Conservation (phyloP, 2,113 vertebrate species). For the Lagenorhynchus albirostris region DNA sequence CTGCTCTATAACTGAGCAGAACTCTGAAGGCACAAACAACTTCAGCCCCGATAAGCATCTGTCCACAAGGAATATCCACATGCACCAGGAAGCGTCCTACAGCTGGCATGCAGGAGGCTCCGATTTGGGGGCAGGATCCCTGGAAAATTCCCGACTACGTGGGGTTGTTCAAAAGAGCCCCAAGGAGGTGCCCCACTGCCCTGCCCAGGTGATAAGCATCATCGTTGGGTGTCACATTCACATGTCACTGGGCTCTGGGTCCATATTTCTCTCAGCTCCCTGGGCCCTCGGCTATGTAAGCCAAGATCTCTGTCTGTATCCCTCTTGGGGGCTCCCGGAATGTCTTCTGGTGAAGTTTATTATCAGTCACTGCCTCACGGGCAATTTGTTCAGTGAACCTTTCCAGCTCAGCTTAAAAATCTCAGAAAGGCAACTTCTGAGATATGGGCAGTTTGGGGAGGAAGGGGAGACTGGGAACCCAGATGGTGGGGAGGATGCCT, state of each 20-base stretch:
- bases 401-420: not conserved
- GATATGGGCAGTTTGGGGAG: not conserved
- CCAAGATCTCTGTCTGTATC: not conserved
- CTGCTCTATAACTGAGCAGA: not conserved
- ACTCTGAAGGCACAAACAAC: not conserved
- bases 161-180: not conserved
- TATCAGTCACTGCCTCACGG: not conserved
- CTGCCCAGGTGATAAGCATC: accelerated
- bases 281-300: not conserved
- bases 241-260: not conserved
- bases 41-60: not conserved
- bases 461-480: not conserved
- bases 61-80: not conserved
- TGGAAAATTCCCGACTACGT: not conserved
- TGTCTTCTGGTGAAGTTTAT: not conserved
- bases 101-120: not conserved
- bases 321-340: not conserved
- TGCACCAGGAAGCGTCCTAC: too few species aligned
- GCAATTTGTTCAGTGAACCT: not conserved
- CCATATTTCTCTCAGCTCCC: not conserved
- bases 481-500: accelerated
- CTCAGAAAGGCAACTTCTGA: not conserved
- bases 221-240: not conserved
- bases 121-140: not conserved
- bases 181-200: not conserved